Base-by-base conservation (phyloP, 2,113 vertebrate genomes). In the Microcebus griseorufus region DNA sequence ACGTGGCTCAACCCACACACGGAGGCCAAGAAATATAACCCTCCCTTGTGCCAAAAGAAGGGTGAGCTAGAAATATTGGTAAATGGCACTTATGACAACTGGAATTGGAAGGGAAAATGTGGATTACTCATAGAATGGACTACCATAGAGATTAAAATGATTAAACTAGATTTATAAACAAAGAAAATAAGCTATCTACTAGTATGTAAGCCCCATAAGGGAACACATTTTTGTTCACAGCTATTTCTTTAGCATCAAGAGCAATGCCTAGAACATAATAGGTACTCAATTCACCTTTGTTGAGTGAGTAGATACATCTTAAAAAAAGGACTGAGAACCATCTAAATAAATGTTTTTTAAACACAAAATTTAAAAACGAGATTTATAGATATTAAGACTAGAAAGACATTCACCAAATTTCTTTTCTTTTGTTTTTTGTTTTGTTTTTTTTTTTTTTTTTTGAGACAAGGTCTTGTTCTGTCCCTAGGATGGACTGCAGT, bases 301-400 rank as follows among this genome's bases (percentile, higher is more conserved):
- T 67, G 51, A 95, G 87, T 83, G 42, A 95, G 88, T 60, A 23
- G 86, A 80, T 86, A 42, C 79, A 88, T 96, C 58, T 88, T 53
- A 76, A 85, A 84, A 60, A 17, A 48, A 82, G 9, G 39, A 93
- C 51, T 55, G 9, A 95, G 58, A 95, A 92, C 37, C 37, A 94
- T 51, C 78, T 39, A 89, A 37, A 27, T 85, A 92, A 83, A 88
- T 86, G 25, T 64, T 76, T 91, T 89, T 84, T 29, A n/a, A 86
- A 80, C 32, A 70, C 12, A 81, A 79, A 80, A 83, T 55, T 64
- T 64, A 27, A 91, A 69, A 64, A 95, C 2, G 93, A 88, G 25
- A 39, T 58, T 88, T 88, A 75, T 23, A 79, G 45, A 88, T 64
- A 72, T 80, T 95, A 86, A 86, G 45, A 60, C 25, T 69, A 92